These are phyloP conservation scores for Ceratosolen solmsi DNA, from an alignment of 1,140 invertebrate genomes.

Conservation along the genomic window DNA sequence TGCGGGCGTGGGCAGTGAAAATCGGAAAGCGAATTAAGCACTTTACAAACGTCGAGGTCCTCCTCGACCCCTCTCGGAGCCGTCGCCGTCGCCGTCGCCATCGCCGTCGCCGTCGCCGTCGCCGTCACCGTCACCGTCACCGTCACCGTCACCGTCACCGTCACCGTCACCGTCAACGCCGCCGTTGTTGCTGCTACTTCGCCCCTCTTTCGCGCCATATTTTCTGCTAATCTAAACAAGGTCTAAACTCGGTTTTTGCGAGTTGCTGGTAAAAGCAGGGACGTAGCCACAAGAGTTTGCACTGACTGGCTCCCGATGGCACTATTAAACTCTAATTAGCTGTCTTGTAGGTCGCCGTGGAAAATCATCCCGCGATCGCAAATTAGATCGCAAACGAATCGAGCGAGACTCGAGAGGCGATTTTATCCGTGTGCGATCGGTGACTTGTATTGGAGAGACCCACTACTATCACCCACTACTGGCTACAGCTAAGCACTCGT, in stretches of 20 bases:
- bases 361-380: conserved; percentile 29
- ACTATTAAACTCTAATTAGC: conserved; percentile 63
- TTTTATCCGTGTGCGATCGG: not conserved
- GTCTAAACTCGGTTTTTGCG: conserved; percentile 61
- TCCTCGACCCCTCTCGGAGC: not conserved
- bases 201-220: conserved; percentile 9
- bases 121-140: conserved; percentile 15
- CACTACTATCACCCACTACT: not conserved
- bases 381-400: conserved; percentile 25
- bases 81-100: not conserved
- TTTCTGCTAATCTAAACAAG: conserved; percentile 59
- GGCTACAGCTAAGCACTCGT: not conserved
- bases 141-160: conserved; percentile 38
- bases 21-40: conserved; percentile 64
- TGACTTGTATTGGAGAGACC: no score
- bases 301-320: conserved; percentile 49
- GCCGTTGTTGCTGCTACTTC: no score
- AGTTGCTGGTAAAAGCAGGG: conserved; percentile 52
- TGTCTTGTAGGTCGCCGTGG: not conserved
- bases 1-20: conserved; percentile 40
- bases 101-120: conserved; percentile 39
- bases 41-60: conserved; percentile 55
- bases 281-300: conserved; percentile 52
- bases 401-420: not conserved
- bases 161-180: not conserved